phyloP scores from a whole-genome alignment of 2,888 invertebrate species.

The Baronia brevicornis region DNA sequence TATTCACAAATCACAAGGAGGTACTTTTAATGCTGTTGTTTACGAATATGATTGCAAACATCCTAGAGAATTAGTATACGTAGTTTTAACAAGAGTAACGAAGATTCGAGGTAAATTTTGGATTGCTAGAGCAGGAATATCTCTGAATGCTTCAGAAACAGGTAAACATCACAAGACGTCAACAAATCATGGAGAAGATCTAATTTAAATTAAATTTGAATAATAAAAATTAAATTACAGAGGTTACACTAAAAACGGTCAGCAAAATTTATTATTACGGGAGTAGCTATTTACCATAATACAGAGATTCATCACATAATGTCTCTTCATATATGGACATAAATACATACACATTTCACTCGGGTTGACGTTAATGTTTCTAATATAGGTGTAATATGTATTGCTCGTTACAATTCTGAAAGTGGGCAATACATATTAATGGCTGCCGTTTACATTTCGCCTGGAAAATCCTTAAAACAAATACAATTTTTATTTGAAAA shows the following conservation, averaged over 20 bases:
- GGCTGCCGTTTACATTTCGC: slow-evolving; percentile 12
- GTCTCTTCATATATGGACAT: too few relatives aligned
- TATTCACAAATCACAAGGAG: slow-evolving; percentile 29
- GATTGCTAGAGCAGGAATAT: neutral
- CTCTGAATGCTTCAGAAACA: neutral
- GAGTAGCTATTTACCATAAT: too few relatives aligned
- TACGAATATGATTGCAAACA: slow-evolving; percentile 1
- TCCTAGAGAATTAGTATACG: neutral
- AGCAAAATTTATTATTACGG: too few relatives aligned
- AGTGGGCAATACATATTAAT: too few relatives aligned
- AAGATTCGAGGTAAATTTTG: neutral
- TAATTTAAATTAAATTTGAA: too few relatives aligned
- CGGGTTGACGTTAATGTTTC: too few relatives aligned
- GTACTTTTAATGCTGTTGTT: slow-evolving; percentile 1
- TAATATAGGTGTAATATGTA: too few relatives aligned
- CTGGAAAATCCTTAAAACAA: slow-evolving; percentile 15
- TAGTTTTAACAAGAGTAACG: slow-evolving; percentile 4
- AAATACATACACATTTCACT: too few relatives aligned
- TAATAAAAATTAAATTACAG: too few relatives aligned
- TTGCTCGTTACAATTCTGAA: too few relatives aligned
- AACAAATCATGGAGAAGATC: neutral
- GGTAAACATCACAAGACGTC: neutral
- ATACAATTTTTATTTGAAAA: slow-evolving; percentile 19
- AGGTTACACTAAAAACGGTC: too few relatives aligned
- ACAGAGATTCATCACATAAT: too few relatives aligned